Evolutionary conservation across 2,797 vertebrate genomes (phyloP).

Genomic region (Mallotus villosus): DNA sequence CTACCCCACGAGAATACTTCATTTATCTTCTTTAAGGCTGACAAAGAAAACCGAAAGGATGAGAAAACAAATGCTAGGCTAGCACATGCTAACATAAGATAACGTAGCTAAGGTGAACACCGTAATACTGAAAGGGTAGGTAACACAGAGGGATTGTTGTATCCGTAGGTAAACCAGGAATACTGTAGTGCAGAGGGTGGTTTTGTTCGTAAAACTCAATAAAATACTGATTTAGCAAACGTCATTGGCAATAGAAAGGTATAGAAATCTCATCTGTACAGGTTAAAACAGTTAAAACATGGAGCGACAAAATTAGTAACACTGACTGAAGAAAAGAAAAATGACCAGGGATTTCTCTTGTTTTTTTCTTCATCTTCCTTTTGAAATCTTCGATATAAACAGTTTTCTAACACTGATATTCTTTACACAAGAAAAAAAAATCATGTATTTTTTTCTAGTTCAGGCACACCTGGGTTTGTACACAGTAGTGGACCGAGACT

Average conservation of each 20-base stretch:
- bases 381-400: conserved; percentile 90
- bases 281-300: conserved; percentile 83
- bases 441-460: conserved; percentile 81
- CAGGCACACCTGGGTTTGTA: conserved; percentile 99
- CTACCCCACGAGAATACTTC: conserved; percentile 55
- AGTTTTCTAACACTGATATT: conserved; percentile 88
- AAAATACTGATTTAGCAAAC: conserved; percentile 85
- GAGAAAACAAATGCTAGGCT: conserved; percentile 58
- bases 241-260: conserved; percentile 86
- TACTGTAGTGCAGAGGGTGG: conserved; percentile 82
- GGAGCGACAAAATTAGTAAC: conserved; percentile 85
- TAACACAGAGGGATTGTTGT: conserved; percentile 73
- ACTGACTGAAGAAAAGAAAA: conserved; percentile 79
- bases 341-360: conserved; percentile 63
- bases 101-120: conserved; percentile 53
- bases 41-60: conserved; percentile 64
- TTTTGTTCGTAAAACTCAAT: conserved; percentile 80
- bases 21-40: conserved; percentile 74
- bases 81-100: conserved; percentile 63
- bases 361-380: conserved; percentile 54
- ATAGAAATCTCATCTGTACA: conserved; percentile 98
- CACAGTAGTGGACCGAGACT: conserved; percentile 98
- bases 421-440: conserved; percentile 79
- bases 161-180: conserved; percentile 77
- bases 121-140: conserved; percentile 77